These are phyloP conservation scores for Dryocosmus kuriphilus DNA, from an alignment of 2,888 invertebrate species.

Conservation along the genomic window DNA sequence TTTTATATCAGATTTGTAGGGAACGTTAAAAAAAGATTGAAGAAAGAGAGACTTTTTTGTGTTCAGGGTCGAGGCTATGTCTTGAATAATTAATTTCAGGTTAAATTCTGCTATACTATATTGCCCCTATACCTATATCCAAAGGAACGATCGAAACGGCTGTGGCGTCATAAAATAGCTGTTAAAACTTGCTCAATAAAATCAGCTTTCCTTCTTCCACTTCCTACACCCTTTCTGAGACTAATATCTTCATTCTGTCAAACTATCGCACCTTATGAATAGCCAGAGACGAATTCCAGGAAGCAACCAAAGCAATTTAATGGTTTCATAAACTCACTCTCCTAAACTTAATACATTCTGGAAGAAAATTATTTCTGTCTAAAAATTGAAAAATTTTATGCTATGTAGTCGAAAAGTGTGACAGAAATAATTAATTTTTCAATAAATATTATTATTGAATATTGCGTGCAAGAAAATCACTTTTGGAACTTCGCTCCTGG, in stretches of 20 bases:
- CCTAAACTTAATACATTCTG: neutral
- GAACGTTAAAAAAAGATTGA: neutral
- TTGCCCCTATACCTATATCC: conserved; percentile 54
- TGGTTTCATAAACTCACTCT: conserved; percentile 8
- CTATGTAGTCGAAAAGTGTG: neutral
- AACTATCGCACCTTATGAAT: neutral
- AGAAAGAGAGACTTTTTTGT: neutral
- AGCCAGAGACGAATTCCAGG: neutral
- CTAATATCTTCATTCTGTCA: conserved; percentile 5
- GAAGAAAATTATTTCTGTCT: neutral
- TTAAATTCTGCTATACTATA: neutral
- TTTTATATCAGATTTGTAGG: neutral
- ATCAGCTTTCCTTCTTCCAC: neutral
- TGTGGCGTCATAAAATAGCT: conserved; percentile 61
- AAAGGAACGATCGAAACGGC: conserved; percentile 58
- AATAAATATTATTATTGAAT: neutral
- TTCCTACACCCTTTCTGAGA: conserved; percentile 11
- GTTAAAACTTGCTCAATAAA: conserved; percentile 65
- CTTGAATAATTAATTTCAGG: conserved; percentile 5
- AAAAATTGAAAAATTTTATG: neutral
- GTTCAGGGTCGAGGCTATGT: neutral
- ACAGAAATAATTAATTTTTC: neutral
- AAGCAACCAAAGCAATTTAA: conserved; percentile 4
- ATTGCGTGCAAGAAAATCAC: neutral
- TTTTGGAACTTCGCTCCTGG: neutral